These are phyloP conservation scores for Sebastes wilsoni DNA, from an alignment of 2,797 vertebrate genomes.

Conservation along the genomic window DNA sequence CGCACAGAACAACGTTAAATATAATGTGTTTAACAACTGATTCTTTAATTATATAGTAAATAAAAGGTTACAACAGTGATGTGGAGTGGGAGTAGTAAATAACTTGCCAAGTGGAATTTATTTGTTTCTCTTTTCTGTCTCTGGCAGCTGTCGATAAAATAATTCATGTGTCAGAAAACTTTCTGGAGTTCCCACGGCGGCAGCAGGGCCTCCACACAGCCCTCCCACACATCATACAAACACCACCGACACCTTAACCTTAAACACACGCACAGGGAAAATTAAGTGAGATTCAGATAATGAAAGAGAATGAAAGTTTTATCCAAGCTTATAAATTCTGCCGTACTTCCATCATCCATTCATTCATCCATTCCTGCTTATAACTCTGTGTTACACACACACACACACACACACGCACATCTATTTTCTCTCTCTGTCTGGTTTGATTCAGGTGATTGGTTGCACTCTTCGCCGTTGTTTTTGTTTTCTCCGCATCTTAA, in stretches of 20 bases:
- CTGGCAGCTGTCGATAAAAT: conserved; percentile 22
- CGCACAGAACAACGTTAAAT: not conserved
- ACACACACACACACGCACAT: not conserved
- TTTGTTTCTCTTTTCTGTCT: conserved; percentile 1
- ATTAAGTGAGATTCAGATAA: conserved; percentile 21
- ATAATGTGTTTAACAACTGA: not conserved
- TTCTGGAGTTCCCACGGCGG: conserved; percentile 8
- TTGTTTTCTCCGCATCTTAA: conserved; percentile 52
- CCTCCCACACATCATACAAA: not conserved
- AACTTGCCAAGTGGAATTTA: not conserved
- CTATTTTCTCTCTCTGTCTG: conserved; percentile 47
- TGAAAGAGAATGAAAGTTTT: conserved; percentile 23
- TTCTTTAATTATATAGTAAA: not conserved
- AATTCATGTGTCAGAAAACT: conserved; percentile 2
- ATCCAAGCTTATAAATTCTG: conserved; percentile 22
- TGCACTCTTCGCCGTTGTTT: conserved; percentile 37
- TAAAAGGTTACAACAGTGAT: not conserved
- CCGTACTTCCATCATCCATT: conserved; percentile 1
- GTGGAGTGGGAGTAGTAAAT: conserved; percentile 1
- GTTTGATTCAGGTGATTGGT: conserved; percentile 60
- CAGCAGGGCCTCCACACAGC: not conserved
- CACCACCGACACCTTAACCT: not conserved
- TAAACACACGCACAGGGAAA: not conserved
- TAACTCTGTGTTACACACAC: not conserved
- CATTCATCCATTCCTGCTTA: conserved; percentile 15